These are phyloP conservation scores for Acanthochromis polyacanthus DNA, from an alignment of 2,113 vertebrate genomes.

Conservation along the genomic window DNA sequence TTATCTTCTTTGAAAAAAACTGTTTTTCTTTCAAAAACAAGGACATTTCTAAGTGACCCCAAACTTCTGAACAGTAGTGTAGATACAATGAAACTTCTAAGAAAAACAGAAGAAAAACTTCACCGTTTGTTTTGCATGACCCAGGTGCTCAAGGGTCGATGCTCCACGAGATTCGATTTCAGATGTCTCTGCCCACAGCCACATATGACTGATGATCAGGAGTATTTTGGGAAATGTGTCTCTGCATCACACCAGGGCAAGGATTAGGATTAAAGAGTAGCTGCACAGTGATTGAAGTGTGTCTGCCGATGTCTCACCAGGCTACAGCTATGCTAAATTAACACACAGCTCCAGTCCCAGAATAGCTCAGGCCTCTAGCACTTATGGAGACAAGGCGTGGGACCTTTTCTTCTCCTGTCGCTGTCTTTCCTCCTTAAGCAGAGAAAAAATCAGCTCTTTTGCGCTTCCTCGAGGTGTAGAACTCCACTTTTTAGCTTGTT, in stretches of 20 bases:
- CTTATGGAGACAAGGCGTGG: slow-evolving; percentile 24
- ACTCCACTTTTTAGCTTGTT: neutral
- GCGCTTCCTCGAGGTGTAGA: neutral
- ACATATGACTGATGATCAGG: slow-evolving; percentile 19
- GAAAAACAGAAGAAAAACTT: neutral
- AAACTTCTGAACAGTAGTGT: no score
- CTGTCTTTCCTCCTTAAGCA: neutral
- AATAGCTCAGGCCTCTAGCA: slow-evolving; percentile 40
- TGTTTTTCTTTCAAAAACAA: no score
- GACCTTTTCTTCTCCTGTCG: slow-evolving; percentile 25
- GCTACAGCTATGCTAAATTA: slow-evolving; percentile 32
- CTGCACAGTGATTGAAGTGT: slow-evolving; percentile 54
- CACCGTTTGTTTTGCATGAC: neutral
- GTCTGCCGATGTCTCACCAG: slow-evolving; percentile 42
- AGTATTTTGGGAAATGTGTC: slow-evolving; percentile 45
- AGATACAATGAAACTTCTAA: neutral
- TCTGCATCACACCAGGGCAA: slow-evolving; percentile 29
- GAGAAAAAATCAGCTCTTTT: neutral
- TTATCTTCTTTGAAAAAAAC: no score
- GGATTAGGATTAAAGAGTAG: slow-evolving; percentile 51
- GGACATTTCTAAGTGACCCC: no score
- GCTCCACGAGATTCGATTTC: neutral
- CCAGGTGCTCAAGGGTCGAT: neutral
- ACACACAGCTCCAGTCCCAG: slow-evolving; percentile 27
- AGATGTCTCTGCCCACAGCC: slow-evolving; percentile 22